Percentiles rank a stretch among this genome's conserved stretches.
These are phyloP conservation scores for Monochamus alternatus DNA, from an alignment of 2,888 invertebrate genomes.

Conservation along the genomic window DNA sequence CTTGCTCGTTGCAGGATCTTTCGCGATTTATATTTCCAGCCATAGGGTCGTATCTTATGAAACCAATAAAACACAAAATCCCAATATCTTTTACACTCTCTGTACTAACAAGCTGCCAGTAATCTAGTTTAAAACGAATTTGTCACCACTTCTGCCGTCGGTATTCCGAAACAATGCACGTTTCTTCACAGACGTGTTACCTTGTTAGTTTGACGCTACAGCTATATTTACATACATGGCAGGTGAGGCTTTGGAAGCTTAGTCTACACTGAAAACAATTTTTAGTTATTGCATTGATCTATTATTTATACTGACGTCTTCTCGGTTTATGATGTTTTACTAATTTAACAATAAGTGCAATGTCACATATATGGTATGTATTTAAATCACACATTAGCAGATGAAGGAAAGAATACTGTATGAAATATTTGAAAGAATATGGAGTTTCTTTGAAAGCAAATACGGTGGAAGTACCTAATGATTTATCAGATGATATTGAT, in stretches of 20 bases:
- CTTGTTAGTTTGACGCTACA: conserved; percentile 44
- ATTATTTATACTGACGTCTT: no score
- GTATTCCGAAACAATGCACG: conserved; percentile 52
- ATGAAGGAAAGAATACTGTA: no score
- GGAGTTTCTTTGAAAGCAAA: no score
- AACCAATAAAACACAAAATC: conserved; percentile 37
- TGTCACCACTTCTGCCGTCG: conserved; percentile 43
- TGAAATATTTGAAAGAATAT: no score
- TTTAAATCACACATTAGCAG: no score
- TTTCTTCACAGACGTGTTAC: conserved; percentile 44
- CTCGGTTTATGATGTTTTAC: no score
- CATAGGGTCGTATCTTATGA: conserved; percentile 36
- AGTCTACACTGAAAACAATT: neutral
- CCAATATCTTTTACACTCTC: conserved; percentile 34
- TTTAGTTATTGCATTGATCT: neutral
- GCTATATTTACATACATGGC: conserved; percentile 25
- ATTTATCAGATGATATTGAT: no score
- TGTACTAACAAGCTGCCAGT: conserved; percentile 45
- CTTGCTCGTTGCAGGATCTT: conserved; percentile 31
- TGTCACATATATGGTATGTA: no score
- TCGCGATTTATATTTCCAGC: conserved; percentile 39
- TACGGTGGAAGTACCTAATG: no score
- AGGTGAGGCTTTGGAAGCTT: neutral
- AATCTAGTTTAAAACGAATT: conserved; percentile 44
- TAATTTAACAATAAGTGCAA: no score